Base-by-base conservation (phyloP, 2,113 vertebrate genomes). In the Siniperca knerii region DNA sequence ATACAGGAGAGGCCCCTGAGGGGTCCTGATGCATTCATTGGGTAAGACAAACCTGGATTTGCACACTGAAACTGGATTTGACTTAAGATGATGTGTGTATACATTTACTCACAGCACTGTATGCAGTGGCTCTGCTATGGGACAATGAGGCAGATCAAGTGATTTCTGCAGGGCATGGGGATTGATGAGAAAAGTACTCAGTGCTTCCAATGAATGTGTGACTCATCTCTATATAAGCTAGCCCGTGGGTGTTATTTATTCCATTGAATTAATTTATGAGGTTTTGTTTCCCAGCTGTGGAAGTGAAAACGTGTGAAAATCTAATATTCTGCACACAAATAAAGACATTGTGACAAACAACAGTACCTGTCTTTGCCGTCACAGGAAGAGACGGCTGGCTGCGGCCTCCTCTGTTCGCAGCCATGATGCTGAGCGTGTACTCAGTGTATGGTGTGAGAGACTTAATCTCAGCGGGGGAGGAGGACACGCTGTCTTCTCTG, bases 311-410 rank as follows among this genome's bases (percentile, higher is more conserved):
- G 10, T 20, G 15, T 66, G 23, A 40, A 9, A 70, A 76, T 77
- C 35, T n/a, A 6, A 62, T 3, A 74, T 40, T 18, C 21, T 61
- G 21, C 29, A 33, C 54, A 67, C 33, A 15, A 16, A 66, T 9
- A 78, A 29, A 75, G 10, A 44, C 16, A 35, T 18, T 23, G 7
- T 10, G 16, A 67, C 0, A 16, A 50, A 77, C 23, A 77, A 61
- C 64, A 23, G 18, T 94, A 99, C 98, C 96, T 97, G 98, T 98
- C 93, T 96, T 97, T 83, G 94, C 96, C 64, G 95, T 96, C 73
- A 93, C 95, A 12, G 95, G 87, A 81, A 33, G 12, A 0, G 97
- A 98, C 2, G 97, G 96, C 83, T 97, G 97, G 83, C 97, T 98
- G 90, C 84, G 96, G 66, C 97, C 97, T 50, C 92, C 93, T 4